Evolutionary conservation across 2,888 invertebrate species (phyloP), one percentile per base, ranked within the genome.

Genomic region (Zygogramma bicolorata): DNA sequence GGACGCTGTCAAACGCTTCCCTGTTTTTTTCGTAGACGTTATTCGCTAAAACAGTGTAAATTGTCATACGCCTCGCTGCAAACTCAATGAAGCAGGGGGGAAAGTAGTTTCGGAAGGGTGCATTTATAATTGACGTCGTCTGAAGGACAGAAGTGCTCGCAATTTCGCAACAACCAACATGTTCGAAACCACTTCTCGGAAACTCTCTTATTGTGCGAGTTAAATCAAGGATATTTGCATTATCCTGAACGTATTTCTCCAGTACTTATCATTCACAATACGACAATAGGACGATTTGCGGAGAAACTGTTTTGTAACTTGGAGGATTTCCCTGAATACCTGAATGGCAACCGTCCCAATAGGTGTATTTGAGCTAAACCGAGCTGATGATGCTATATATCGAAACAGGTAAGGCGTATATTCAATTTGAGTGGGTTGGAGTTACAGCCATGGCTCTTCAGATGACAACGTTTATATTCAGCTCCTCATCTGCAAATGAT

Each of bases 141-240:
- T 79, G 77, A 74, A 79, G 79, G 79, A 79, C 78, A 75, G 59
- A 61, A 77, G 78, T 69, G 78, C 81, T 78, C 81, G 68, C 78
- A 79, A 81, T 81, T 80, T 79, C 79, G 76, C 70, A 77, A 78
- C 77, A 77, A 78, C 78, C 76, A 79, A 79, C 79, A 75, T 71
- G 77, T 76, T 77, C 71, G 46, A 65, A 72, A 76, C 71, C 70
- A 73, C 74, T 74, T 62, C 71, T 49, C 72, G 71, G 71, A 74
- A 77, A 75, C 69, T 70, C 75, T 63, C 74, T 74, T 70, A 78
- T 80, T 79, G 80, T 80, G 58, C 65, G 74, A 77, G 77, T 77
- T 80, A 78, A 81, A 79, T 78, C 76, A 74, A 78, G 78, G 79
- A 79, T 78, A 80, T 80, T 79, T 79, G 78, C 79, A 80, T 80